Evolutionary conservation across 1,140 invertebrate species (phyloP).

Genomic region (Galendromus occidentalis): DNA sequence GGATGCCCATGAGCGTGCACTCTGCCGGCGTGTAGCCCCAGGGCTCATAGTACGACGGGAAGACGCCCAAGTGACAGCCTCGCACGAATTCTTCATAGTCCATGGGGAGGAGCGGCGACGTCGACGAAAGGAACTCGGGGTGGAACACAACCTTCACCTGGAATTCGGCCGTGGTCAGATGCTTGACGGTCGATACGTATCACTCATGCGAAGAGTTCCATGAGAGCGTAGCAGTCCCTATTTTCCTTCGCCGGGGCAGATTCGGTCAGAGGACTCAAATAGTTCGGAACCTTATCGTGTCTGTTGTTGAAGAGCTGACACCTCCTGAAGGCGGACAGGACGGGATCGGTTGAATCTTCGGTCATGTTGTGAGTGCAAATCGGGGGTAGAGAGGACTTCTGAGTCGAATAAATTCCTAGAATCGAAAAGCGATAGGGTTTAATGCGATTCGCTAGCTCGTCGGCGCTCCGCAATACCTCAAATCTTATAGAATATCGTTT

Average conservation of each 20-base stretch:
- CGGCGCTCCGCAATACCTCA: no score
- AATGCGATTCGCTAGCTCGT: no score
- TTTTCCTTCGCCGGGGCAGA: no score
- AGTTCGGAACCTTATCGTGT: constrained; percentile 30
- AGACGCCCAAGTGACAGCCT: constrained; percentile 37
- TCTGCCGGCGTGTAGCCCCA: constrained; percentile 40
- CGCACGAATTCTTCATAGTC: constrained; percentile 39
- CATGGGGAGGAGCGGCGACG: constrained; percentile 35
- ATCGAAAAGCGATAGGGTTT: background rate
- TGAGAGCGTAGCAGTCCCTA: no score
- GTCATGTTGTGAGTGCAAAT: constrained; percentile 37
- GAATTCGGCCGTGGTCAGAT: background rate
- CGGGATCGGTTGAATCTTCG: constrained; percentile 28
- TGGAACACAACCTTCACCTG: constrained; percentile 32
- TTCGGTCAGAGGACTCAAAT: no score
- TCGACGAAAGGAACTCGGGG: constrained; percentile 36
- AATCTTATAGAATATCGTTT: no score
- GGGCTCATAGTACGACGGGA: constrained; percentile 39
- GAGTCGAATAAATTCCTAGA: constrained; percentile 10
- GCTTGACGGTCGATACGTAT: background rate
- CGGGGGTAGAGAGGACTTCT: constrained; percentile 32
- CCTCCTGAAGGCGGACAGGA: constrained; percentile 30
- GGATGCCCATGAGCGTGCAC: constrained; percentile 38
- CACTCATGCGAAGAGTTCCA: no score
- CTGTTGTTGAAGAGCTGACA: constrained; percentile 34